Evolutionary conservation across 2,797 vertebrate species (phyloP).

Genomic region (Remorina albescens): DNA sequence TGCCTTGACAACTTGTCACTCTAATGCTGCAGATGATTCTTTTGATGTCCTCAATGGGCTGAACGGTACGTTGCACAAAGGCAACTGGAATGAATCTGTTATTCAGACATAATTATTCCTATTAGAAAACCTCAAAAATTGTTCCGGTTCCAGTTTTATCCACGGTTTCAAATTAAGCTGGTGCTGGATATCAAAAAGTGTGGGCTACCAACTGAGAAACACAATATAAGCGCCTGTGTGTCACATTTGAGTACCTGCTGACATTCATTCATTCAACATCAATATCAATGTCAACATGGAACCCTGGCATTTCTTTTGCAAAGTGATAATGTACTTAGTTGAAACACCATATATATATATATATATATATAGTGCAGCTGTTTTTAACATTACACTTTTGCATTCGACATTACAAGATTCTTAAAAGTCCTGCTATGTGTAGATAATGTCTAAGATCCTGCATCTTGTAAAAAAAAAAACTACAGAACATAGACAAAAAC

Average conservation of each 20-base stretch:
- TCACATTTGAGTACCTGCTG: not conserved
- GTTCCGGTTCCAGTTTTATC: not conserved
- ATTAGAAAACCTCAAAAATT: not conserved
- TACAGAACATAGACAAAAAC: too few relatives aligned
- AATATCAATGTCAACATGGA: slow-evolving; percentile 17
- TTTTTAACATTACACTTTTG: not conserved
- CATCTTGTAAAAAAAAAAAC: slow-evolving; percentile 1
- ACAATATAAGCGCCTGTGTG: not conserved
- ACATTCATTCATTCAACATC: too few relatives aligned
- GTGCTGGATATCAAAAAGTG: not conserved
- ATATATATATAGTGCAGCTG: slow-evolving; percentile 6
- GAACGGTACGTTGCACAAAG: not conserved
- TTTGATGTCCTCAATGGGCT: not conserved
- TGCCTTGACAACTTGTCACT: not conserved
- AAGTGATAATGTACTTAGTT: slow-evolving; percentile 17
- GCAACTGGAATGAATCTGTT: not conserved
- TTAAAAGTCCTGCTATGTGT: not conserved
- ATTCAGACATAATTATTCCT: not conserved
- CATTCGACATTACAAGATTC: slow-evolving; percentile 1
- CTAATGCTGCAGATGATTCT: not conserved
- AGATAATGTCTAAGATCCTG: not conserved
- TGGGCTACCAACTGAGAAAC: not conserved
- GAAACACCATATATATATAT: too few relatives aligned
- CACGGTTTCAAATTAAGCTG: not conserved
- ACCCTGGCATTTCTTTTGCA: slow-evolving; percentile 23